Conservation (phyloP, 2,797 vertebrate species). For the Labeo calbasu region DNA sequence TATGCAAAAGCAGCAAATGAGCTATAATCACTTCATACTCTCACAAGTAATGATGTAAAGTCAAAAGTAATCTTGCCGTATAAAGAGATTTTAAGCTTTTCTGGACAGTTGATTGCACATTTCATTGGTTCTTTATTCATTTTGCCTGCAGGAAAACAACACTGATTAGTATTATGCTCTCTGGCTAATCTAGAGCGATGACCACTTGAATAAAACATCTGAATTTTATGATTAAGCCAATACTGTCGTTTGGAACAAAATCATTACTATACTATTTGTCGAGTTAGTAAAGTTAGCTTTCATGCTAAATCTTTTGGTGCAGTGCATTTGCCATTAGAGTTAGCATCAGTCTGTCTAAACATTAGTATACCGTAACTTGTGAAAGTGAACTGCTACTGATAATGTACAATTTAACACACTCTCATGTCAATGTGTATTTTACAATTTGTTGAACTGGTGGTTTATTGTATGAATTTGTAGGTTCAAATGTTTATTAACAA, state of each 20-base stretch:
- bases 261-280: neutral
- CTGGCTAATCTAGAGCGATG: neutral
- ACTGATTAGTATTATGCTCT: constrained; percentile 29
- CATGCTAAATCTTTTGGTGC: neutral
- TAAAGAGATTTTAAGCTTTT: constrained; percentile 30
- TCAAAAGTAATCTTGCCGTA: constrained; percentile 33
- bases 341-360: neutral
- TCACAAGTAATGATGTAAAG: constrained; percentile 44
- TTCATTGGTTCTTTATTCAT: constrained; percentile 36
- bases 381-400: neutral
- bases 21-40: constrained; percentile 31
- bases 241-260: neutral
- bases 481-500: neutral
- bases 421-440: neutral
- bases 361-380: neutral
- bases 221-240: neutral
- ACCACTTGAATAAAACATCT: neutral
- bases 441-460: neutral
- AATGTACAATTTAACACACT: neutral
- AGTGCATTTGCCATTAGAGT: neutral
- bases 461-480: neutral
- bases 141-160: constrained; percentile 18
- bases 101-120: constrained; percentile 46
- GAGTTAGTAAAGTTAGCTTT: neutral
- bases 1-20: constrained; percentile 47